phyloP scores from a whole-genome alignment of 92 coral and sea anemone genomes.

The Zoanthus sansibaricus region DNA sequence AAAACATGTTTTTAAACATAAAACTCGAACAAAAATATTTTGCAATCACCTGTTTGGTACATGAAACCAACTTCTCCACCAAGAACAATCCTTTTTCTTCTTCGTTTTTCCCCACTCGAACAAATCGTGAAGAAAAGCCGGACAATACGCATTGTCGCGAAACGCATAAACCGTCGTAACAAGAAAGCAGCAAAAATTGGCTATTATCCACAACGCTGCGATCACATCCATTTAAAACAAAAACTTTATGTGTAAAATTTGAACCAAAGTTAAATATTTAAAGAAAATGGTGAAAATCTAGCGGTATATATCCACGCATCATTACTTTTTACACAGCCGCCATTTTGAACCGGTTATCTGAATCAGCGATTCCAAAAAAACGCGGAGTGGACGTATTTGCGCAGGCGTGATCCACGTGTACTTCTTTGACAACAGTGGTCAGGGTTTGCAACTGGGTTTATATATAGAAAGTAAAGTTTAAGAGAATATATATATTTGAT shows the following conservation, averaged over 20 bases:
- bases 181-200: conserved; percentile 68
- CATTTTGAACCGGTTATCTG: conserved; percentile 44
- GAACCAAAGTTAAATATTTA: not conserved
- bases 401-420: conserved; percentile 99
- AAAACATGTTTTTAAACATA: not conserved
- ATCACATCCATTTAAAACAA: conserved; percentile 66
- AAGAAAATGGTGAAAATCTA: conserved; percentile 9
- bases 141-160: conserved; percentile 52
- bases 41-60: conserved; percentile 91
- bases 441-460: not conserved
- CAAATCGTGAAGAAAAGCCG: conserved; percentile 73
- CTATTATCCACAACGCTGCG: conserved; percentile 58
- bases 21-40: not conserved
- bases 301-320: not conserved
- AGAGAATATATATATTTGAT: not conserved
- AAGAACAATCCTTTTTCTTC: conserved; percentile 34
- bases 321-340: not conserved
- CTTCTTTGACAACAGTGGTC: conserved; percentile 52
- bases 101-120: conserved; percentile 89
- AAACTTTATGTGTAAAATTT: not conserved
- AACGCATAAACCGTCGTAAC: conserved; percentile 56
- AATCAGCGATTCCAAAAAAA: conserved; percentile 14
- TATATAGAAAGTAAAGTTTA: not conserved
- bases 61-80: conserved; percentile 60
- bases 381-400: conserved; percentile 59